These are phyloP conservation scores for Umimayanthus kanabou DNA, from an alignment of 92 coral and sea anemone genomes.

Conservation along the genomic window DNA sequence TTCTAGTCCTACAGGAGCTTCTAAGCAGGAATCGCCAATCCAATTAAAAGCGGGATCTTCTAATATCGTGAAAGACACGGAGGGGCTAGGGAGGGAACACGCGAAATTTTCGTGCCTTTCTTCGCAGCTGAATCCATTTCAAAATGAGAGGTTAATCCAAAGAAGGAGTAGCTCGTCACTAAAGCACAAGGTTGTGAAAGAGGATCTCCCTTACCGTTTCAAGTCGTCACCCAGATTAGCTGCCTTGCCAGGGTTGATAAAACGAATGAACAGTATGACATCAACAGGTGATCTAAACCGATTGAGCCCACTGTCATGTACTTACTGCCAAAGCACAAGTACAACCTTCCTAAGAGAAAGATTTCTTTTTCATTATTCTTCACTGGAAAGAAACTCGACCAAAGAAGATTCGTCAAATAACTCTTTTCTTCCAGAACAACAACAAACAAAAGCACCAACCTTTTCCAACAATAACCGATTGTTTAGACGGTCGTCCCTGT, in stretches of 20 bases:
- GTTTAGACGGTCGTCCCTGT: not conserved
- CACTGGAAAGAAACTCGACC: not conserved
- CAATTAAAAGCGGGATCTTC: too few species aligned
- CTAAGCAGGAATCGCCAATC: not conserved
- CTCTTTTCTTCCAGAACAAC: not conserved
- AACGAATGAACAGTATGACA: not conserved
- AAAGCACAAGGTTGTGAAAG: not conserved
- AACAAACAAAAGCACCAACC: not conserved
- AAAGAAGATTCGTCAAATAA: not conserved
- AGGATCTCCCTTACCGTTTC: not conserved
- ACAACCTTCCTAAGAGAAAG: not conserved
- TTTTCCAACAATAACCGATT: not conserved
- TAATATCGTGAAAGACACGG: too few species aligned
- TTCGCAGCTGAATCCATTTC: not conserved
- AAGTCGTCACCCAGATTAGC: not conserved
- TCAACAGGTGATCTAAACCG: too few species aligned
- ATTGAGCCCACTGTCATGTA: not conserved
- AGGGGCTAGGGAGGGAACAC: not conserved
- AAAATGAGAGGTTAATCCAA: not conserved
- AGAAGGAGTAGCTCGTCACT: not conserved
- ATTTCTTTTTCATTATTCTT: slow-evolving; percentile 7
- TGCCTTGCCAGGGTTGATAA: not conserved
- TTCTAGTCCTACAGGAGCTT: not conserved
- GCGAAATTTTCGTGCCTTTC: not conserved
- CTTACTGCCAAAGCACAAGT: not conserved